These are phyloP conservation scores for Adelognathus sp. DNA, from an alignment of 2,888 invertebrate genomes.

Conservation along the genomic window DNA sequence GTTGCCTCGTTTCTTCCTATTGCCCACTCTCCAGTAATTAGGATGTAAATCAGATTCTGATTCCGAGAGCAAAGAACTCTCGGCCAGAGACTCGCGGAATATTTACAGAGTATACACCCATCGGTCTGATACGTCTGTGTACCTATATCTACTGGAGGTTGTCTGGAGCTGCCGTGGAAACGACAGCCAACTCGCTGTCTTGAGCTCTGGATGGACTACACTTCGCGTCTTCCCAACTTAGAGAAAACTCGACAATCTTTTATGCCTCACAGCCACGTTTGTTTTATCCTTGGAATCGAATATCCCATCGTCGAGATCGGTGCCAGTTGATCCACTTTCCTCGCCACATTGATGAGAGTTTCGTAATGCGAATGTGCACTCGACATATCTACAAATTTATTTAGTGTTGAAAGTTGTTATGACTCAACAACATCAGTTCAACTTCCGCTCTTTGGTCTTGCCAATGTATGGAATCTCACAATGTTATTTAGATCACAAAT, in stretches of 20 bases:
- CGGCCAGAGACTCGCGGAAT: slow-evolving; percentile 43
- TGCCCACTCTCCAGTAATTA: slow-evolving; percentile 68
- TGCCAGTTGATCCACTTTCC: neutral
- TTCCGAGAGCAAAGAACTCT: slow-evolving; percentile 58
- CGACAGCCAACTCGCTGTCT: slow-evolving; percentile 19
- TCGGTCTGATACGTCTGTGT: slow-evolving; percentile 39
- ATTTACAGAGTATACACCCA: slow-evolving; percentile 41
- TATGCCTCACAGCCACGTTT: slow-evolving; percentile 42
- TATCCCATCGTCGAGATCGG: slow-evolving; percentile 18
- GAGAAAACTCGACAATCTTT: slow-evolving; percentile 24
- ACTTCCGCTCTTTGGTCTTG: no score
- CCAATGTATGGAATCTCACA: no score
- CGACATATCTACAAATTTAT: neutral
- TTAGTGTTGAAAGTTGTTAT: neutral
- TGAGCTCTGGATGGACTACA: neutral
- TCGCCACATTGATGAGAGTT: neutral
- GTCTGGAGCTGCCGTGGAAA: slow-evolving; percentile 6
- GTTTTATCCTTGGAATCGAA: slow-evolving; percentile 37
- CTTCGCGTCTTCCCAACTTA: neutral
- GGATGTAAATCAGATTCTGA: slow-evolving; percentile 75
- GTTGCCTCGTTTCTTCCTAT: slow-evolving; percentile 6
- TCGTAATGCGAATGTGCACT: neutral
- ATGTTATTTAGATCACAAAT: no score
- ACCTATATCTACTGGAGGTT: neutral
- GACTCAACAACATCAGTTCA: no score